Base-by-base conservation (phyloP, 2,113 vertebrate species). In the Neomonachus schauinslandi region DNA sequence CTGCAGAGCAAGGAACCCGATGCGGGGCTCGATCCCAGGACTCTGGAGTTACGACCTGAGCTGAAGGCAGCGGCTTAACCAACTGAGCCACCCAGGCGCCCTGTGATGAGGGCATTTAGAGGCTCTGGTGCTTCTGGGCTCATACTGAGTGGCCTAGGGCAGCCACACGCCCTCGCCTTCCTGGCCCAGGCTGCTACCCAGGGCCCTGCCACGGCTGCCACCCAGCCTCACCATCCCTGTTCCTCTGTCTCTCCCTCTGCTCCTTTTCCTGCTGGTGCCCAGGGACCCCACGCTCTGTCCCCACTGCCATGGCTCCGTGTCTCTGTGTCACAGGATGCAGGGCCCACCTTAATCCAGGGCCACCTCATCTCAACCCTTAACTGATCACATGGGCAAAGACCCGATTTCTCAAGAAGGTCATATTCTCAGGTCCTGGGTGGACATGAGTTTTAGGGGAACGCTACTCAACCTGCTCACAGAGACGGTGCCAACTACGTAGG, bases 301-400 rank as follows among this genome's bases (percentile, higher is more conserved):
- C 74, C 26, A 5, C 42, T 42, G 26, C 42, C 18, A 0, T 3
- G 0, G 11, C 19, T 18, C 57, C 1, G 0, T 0, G 26, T 15
- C 69, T 57, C n/a, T 11, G 28, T 14, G 6, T 42, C 49, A 0
- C 5, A 2, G 36, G 28, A 5, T 4, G 19, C 2, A 36, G 80
- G 69, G 22, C 22, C 21, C 24, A 10, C 28, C 51, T 4, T 26
- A 33, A 28, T 6, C 16, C 49, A 46, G 71, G 12, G 15, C 5
- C 67, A 15, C 21, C 13, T 14, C 0, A 2, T n/a, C 31, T 49
- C 28, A 13, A 7, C 5, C 22, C 19, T 51, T 39, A 33, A 6
- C 59, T 49, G 10, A 14, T 13, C 18, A 7, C 13, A 4, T 24
- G 51, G 13, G 31, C 59, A 51, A 12, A 21, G 59, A 69, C 28